phyloP scores from a whole-genome alignment of 2,888 invertebrate genomes.

The Orchestes rusci region DNA sequence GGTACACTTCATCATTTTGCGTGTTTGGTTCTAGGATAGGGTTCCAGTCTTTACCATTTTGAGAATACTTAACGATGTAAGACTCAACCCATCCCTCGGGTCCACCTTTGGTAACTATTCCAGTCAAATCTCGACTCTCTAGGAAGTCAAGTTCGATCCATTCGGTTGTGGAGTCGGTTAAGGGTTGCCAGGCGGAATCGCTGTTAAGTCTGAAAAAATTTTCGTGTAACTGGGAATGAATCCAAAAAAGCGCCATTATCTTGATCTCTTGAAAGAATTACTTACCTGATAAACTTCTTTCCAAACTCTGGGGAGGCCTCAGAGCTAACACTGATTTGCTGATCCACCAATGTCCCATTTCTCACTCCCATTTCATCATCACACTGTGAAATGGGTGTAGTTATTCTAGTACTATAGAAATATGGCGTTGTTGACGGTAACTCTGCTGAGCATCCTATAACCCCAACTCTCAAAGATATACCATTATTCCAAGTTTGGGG shows the following conservation, averaged over 20 bases:
- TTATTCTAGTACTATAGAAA: slow-evolving; percentile 16
- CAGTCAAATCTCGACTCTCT: slow-evolving; percentile 68
- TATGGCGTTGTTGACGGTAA: slow-evolving; percentile 25
- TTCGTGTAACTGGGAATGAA: too few relatives aligned
- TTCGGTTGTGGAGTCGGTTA: slow-evolving; percentile 60
- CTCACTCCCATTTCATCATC: slow-evolving; percentile 67
- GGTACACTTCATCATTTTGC: slow-evolving; percentile 54
- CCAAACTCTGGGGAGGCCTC: slow-evolving; percentile 39
- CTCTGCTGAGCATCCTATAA: slow-evolving; percentile 61
- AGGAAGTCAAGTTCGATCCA: slow-evolving; percentile 74
- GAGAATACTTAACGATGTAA: slow-evolving; percentile 67
- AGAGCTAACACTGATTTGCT: slow-evolving; percentile 64
- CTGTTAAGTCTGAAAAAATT: slow-evolving; percentile 39
- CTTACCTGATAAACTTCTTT: slow-evolving; percentile 40
- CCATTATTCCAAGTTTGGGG: slow-evolving; percentile 69
- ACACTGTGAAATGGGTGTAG: slow-evolving; percentile 43
- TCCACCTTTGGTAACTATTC: slow-evolving; percentile 64
- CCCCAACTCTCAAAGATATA: slow-evolving; percentile 59
- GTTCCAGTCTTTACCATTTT: slow-evolving; percentile 64
- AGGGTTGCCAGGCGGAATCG: slow-evolving; percentile 57
- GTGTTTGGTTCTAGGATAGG: slow-evolving; percentile 51
- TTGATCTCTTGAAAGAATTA: not conserved
- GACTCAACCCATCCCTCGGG: slow-evolving; percentile 66
- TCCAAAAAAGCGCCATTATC: not conserved
- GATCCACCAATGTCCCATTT: slow-evolving; percentile 52